Base-by-base conservation (phyloP, 2,888 invertebrate species). In the Belgica antarctica region DNA sequence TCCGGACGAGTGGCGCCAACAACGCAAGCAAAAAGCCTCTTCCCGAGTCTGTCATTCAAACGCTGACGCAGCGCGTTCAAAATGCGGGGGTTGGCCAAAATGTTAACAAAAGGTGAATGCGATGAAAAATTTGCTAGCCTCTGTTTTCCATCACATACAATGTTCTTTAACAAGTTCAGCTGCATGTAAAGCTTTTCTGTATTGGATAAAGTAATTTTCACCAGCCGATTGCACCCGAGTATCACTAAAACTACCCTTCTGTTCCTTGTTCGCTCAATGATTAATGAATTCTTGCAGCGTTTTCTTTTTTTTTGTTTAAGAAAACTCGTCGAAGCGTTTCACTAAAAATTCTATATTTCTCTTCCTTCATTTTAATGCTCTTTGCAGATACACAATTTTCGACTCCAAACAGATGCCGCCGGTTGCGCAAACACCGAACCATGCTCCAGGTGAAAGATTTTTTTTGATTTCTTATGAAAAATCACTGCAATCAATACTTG, bases 1-100 rank as follows among this genome's bases (percentile, higher is more conserved):
- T 66, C 19, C 27, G 63, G 34, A 47, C 57, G 17, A 72, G 62
- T 57, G 74, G 19, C 57, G 78, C 65, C 71, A 59, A 59, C n/a
- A 19, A 19, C 8, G 77, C 71, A 62, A 76, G 76, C 72, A 76
- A 80, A 62, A 88, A 88, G 77, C 88, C 87, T 70, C 78, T 89
- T 73, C 88, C 89, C 2, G 88, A 89, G 76, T 83, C 88, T 62
- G 85, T 88, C 15, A 85, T 89, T 72, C 86, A 87, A 78, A 86
- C 86, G 73, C 78, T 89, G 46, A 87, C 89, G 1, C 89, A 88
- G 76, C 82, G 87, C 74, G 86, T 87, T 73, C 88, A 87, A 76
- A 87, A 86, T 75, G 15, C 57, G 57, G 68, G 68, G 10, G 15
- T 69, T 22, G 68, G 68, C 12, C n/a, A 17, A 34, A 69, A 69